Evolutionary conservation across 1,140 invertebrate species (phyloP), one percentile per base, ranked within the genome.

Genomic region (Holcopasites calliopsidis): DNA sequence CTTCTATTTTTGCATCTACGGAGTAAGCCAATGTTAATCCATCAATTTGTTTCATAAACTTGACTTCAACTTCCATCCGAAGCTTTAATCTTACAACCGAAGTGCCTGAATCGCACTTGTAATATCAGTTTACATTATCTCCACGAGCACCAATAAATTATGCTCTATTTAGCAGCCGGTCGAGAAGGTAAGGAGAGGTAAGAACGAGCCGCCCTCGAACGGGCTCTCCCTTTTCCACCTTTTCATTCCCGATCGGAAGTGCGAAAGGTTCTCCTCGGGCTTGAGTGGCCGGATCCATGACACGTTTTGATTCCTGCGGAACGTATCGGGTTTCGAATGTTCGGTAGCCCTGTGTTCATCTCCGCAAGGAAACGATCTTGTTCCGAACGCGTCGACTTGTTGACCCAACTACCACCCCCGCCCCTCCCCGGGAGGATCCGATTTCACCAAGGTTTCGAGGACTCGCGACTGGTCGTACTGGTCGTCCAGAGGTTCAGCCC

Each of bases 371-470:
- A 57, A 69, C 70, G 57, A 78, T 80, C 64, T 33, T 49, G 64
- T 68, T 47, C 60, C 16, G 44, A 58, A 71, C 58, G 69, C 72
- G 69, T 54, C 75, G 79, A 82, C 85, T 88, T 86, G 85, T 88
- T 88, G 85, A 88, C 83, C 85, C 68, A 86, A 72, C 80, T 77
- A 80, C 66, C 72, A 31, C 21, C 57, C n/a, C 57, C 35, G 35
- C 74, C 26, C 60, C 62, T 38, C 28, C 49, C n/a, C 31, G 4
- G 60, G 69, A 72, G 74, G 65, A 85, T 87, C 82, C 65, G 78
- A 78, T 87, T 87, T 86, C 84, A 65, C 47, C 65, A 47, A 47
- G 21, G 60, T 76, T 72, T 76, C 69, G 50, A 83, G 65, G 64
- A 74, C 69, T 72, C 58, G 42, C 31, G 60, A 64, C 16, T n/a